Percentiles rank a stretch among this genome's conserved stretches.
Evolutionary conservation across 2,113 vertebrate genomes (phyloP).

Genomic region (Petrocephalus zakoni): DNA sequence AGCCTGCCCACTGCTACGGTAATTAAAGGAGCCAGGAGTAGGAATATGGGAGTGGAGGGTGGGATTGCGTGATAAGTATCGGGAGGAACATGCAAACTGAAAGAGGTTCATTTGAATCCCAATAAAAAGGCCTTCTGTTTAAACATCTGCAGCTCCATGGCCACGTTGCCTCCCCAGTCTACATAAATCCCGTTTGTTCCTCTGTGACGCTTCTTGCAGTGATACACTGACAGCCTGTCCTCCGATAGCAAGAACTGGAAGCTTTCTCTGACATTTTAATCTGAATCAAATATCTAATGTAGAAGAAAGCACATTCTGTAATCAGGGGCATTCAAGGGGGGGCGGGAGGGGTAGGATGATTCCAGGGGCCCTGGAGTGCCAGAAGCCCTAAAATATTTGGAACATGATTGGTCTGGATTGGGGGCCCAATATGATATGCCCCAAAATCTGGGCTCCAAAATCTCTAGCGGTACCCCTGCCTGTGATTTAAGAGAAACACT

Average conservation of each 20-base stretch:
- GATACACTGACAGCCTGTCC: slow-evolving; percentile 44
- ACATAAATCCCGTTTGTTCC: slow-evolving; percentile 71
- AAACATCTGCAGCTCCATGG: slow-evolving; percentile 65
- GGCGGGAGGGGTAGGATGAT: too few species aligned
- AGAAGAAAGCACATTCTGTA: too few species aligned
- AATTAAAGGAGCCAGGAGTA: slow-evolving; percentile 70
- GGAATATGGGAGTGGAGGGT: slow-evolving; percentile 61
- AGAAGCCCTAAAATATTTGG: too few species aligned
- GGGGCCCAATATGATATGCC: too few species aligned
- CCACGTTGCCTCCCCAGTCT: slow-evolving; percentile 63
- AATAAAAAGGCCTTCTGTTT: slow-evolving; percentile 70
- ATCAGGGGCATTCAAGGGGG: too few species aligned
- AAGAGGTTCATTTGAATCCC: slow-evolving; percentile 70
- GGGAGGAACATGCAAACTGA: slow-evolving; percentile 63
- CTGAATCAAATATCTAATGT: too few species aligned
- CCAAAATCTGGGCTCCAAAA: too few species aligned
- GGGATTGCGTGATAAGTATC: slow-evolving; percentile 73
- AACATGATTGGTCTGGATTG: too few species aligned
- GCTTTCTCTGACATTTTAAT: not conserved
- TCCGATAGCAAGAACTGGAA: not conserved
- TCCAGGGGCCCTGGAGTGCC: too few species aligned
- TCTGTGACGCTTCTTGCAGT: slow-evolving; percentile 62
- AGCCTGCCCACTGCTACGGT: slow-evolving; percentile 55
- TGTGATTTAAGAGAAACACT: too few species aligned
- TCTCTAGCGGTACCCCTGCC: too few species aligned